phyloP scores from a whole-genome alignment of 2,113 vertebrate species.

The Menidia beryllina region DNA sequence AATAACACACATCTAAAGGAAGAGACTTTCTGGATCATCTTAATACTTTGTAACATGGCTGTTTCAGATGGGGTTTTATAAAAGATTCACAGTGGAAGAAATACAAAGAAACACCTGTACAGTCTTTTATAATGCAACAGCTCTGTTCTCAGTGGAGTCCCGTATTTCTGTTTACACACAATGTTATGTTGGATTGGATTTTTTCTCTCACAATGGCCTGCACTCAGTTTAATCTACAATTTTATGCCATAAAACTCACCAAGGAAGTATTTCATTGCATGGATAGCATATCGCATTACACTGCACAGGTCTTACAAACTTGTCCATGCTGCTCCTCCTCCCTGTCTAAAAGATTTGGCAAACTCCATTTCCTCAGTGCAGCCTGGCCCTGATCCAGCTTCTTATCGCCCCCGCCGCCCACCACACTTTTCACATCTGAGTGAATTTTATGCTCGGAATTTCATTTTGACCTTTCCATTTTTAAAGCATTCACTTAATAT shows the following conservation, averaged over 20 bases:
- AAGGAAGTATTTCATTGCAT: slow-evolving; percentile 2
- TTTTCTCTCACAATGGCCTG: neutral
- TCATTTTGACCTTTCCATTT: slow-evolving; percentile 41
- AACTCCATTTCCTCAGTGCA: slow-evolving; percentile 28
- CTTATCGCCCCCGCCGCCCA: slow-evolving; percentile 16
- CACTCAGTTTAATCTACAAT: neutral
- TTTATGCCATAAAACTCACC: neutral
- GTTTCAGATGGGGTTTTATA: neutral
- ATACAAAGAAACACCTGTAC: slow-evolving; percentile 4
- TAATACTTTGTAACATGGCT: neutral
- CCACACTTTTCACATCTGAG: slow-evolving; percentile 34
- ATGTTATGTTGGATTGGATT: slow-evolving; percentile 1
- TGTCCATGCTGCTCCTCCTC: neutral
- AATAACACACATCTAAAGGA: neutral
- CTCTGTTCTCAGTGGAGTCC: neutral
- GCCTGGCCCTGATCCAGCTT: slow-evolving; percentile 22
- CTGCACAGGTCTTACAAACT: neutral
- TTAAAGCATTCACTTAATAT: slow-evolving; percentile 18
- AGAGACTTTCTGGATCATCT: neutral
- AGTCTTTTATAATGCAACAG: neutral
- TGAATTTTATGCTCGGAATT: slow-evolving; percentile 15
- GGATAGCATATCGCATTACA: neutral
- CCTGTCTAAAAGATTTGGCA: slow-evolving; percentile 22
- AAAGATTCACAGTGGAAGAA: neutral
- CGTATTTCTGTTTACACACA: slow-evolving; percentile 3